Base-by-base conservation (phyloP, 2,113 vertebrate genomes). In the Lophura nycthemera region DNA sequence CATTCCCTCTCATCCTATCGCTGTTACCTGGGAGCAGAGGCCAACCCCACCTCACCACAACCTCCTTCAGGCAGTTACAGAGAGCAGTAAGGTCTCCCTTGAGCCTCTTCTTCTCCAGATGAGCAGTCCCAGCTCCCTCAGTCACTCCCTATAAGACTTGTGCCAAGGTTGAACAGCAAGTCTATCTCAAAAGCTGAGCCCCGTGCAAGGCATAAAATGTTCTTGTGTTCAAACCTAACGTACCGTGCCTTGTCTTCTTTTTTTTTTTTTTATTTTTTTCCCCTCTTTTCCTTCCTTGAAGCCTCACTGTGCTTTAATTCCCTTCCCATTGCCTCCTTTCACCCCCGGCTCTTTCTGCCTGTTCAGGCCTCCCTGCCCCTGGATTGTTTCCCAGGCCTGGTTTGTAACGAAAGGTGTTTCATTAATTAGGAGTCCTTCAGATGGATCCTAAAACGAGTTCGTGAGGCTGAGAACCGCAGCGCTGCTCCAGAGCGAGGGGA, bases 351-450 rank as follows among this genome's bases (percentile, higher is more conserved):
- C 60, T 89, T 91, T 20, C 75, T 95, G 75, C 42, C 38, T 71
- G 2, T 83, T 83, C 71, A 86, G 71, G 32, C 57, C 38, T 93
- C 45, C 34, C 40, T 91, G 64, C 32, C 71, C 64, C 85, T 80
- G 89, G 79, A 83, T 67, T 67, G 47, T 95, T 93, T 93, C 93
- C 87, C 57, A 18, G 72, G 25, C 36, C 20, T 80, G 54, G 60
- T 89, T 83, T 83, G 47, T 74, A 91, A 75, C 25, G 29, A 83
- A 91, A 74, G 40, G 69, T 18, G 3, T 83, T 94, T 91, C 74
- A 86, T 89, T 83, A 72, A n/a, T 0, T 1, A 91, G 52, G 43
- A 88, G 60, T 77, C 65, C 47, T 65, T n/a, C 22, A 59, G 82
- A 42, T 86, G 47, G 52, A 38, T 71, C 50, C 56, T 77, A 5